Evolutionary conservation across 2,113 vertebrate species (phyloP), one percentile per base, ranked within the genome.

Genomic region (Urocitellus parryii): DNA sequence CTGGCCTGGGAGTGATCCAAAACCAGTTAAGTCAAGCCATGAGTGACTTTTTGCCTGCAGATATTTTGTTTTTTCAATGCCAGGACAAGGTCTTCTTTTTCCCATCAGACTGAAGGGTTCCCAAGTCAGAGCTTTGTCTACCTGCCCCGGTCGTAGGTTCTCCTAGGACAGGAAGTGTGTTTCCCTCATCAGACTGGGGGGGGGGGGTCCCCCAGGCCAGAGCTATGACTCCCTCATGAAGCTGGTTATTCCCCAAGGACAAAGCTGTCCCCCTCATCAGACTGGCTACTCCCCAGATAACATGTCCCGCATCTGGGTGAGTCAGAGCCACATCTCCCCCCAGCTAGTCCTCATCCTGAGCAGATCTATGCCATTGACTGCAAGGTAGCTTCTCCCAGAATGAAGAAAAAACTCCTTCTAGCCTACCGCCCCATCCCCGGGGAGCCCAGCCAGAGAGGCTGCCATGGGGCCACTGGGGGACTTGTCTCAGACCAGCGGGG

Each of bases 371-470:
- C 79, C 70, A 45, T 70, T 73, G 53, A 48, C 42, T 45, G 61
- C 11, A 82, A 68, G 42, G 39, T 53, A 58, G 27, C 84, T 85
- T 95, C 76, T 92, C 76, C 79, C 29, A 61, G 58, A 90, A 56
- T n/a, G 61, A 92, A 89, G 68, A 58, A 92, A 92, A 73, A 85
- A 48, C 65, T 85, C 82, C 61, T 17, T 20, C 18, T n/a, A 34
- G 13, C 25, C 17, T 86, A 25, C 68, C 12, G 58, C 27, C 27
- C 53, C 67, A 51, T 78, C 45, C 29, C 39, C 56, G 82, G 72
- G 48, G 51, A 96, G 65, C 72, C 78, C 88, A 84, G 29, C 24
- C 39, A 88, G 42, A 86, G 48, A 92, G 80, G 80, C 70, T 0
- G 0, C 51, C 58, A 45, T 32, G n/a, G 61, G n/a, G 29, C 37